A percentile compares a stretch with the other conserved stretches of the same genome.
phyloP scores from a whole-genome alignment of 2,888 invertebrate genomes.

The Pristionchus mayeri region DNA sequence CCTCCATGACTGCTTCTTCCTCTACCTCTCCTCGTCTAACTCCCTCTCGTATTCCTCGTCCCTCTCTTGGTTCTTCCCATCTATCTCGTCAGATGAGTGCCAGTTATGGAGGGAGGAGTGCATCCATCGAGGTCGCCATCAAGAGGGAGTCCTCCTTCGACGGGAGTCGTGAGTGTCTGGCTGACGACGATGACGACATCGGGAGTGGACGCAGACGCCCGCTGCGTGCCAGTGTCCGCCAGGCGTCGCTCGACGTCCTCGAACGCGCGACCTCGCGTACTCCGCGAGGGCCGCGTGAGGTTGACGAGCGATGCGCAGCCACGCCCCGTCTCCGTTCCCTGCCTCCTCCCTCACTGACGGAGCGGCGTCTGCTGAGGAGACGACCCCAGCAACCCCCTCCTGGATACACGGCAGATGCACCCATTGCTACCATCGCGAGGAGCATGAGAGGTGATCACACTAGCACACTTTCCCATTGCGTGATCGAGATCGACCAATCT shows the following conservation, averaged over 20 bases:
- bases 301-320: background rate
- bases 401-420: conserved; percentile 20
- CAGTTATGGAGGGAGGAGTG: conserved; percentile 13
- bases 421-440: background rate
- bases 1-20: background rate
- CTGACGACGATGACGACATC: background rate
- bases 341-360: background rate
- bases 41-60: conserved; percentile 44
- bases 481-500: background rate
- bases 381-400: conserved; percentile 40
- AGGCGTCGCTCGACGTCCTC: conserved; percentile 25
- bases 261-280: background rate
- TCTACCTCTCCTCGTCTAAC: background rate
- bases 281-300: background rate
- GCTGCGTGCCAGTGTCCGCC: background rate
- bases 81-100: background rate
- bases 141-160: no score
- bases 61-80: background rate
- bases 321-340: conserved; percentile 35
- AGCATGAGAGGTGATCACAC: conserved; percentile 31
- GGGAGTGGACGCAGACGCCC: background rate
- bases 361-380: background rate
- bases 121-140: background rate
- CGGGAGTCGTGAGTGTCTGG: conserved; percentile 42
- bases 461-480: background rate